A percentile compares a stretch with the other conserved stretches of the same genome.
Evolutionary conservation across 2,113 vertebrate genomes (phyloP).

Genomic region (Ochotona princeps): DNA sequence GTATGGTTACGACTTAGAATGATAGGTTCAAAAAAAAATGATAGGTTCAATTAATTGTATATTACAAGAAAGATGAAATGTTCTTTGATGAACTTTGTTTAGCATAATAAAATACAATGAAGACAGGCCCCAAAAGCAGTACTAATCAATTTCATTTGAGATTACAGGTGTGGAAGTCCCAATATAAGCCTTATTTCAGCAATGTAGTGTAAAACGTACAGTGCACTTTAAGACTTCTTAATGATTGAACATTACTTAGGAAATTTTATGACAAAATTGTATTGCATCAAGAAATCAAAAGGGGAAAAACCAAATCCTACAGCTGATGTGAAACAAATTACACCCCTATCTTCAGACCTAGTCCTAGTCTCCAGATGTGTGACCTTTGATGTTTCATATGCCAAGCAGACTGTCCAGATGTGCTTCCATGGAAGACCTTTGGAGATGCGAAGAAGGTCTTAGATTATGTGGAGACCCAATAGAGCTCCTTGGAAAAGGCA

Average conservation of each 20-base stretch:
- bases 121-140: neutral
- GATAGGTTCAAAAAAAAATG: no score
- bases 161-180: conserved; percentile 4
- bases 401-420: neutral
- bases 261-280: neutral
- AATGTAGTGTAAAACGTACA: neutral
- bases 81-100: conserved; percentile 4
- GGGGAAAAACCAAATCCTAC: neutral
- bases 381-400: neutral
- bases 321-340: neutral
- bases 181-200: conserved; percentile 15
- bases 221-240: neutral
- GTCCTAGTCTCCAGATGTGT: neutral
- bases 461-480: no score
- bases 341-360: neutral
- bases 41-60: neutral
- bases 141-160: neutral
- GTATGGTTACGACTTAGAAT: neutral
- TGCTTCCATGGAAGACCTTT: neutral
- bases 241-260: neutral
- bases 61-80: no score
- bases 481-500: no score
- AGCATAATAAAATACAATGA: conserved; percentile 26
- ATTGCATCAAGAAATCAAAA: neutral
- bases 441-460: neutral